Conservation (phyloP, 2,113 vertebrate genomes). For the Sardina pilchardus region DNA sequence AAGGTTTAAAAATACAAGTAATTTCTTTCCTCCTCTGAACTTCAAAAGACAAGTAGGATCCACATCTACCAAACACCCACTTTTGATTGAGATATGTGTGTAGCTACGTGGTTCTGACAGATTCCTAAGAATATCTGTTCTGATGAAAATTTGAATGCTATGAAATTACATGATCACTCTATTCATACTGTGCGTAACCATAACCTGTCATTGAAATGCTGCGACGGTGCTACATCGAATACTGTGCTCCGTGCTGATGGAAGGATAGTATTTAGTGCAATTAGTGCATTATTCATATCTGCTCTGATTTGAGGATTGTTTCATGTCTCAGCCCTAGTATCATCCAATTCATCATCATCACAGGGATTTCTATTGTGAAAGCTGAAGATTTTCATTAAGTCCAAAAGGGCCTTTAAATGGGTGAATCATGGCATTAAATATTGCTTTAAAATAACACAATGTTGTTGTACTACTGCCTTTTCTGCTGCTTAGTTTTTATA, state of each 20-base stretch:
- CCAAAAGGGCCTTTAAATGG: neutral
- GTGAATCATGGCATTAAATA: neutral
- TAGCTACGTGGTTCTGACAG: neutral
- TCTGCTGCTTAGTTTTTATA: neutral
- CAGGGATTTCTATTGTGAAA: conserved; percentile 3
- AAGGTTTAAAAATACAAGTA: neutral
- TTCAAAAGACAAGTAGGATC: neutral
- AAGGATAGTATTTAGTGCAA: conserved; percentile 77
- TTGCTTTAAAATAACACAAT: neutral
- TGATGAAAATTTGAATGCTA: conserved; percentile 29
- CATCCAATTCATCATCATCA: conserved; percentile 21
- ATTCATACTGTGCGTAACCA: conserved; percentile 37
- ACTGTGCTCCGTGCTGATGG: conserved; percentile 67
- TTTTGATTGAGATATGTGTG: neutral
- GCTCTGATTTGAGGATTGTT: conserved; percentile 76
- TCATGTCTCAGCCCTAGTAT: conserved; percentile 24
- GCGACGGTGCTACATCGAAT: neutral
- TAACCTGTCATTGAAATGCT: conserved; percentile 16
- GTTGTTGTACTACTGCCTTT: neutral
- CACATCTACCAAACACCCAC: neutral
- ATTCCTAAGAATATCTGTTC: neutral
- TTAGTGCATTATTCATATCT: conserved; percentile 76
- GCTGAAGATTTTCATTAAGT: conserved; percentile 18
- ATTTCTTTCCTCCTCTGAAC: neutral
- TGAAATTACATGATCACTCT: conserved; percentile 30